A percentile compares a stretch with the other conserved stretches of the same genome.
Conservation (phyloP, 2,797 vertebrate genomes). For the Limnodromus scolopaceus region DNA sequence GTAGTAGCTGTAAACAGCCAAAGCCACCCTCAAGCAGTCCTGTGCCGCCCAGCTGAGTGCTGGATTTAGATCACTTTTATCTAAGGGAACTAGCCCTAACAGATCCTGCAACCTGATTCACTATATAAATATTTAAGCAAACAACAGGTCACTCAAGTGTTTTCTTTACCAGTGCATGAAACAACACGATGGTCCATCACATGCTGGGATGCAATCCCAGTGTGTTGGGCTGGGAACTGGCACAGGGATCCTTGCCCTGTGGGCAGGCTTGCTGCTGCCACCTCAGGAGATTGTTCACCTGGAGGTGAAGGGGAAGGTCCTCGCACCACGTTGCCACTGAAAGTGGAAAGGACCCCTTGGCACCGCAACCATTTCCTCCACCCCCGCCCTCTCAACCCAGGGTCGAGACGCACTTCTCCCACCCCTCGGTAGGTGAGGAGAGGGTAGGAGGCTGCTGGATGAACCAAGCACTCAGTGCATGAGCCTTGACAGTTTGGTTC, state of each 20-base stretch:
- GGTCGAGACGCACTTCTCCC: not conserved
- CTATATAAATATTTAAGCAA: slow-evolving; percentile 22
- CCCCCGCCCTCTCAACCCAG: not conserved
- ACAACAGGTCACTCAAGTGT: not conserved
- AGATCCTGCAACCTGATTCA: not conserved
- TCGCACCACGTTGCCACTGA: not conserved
- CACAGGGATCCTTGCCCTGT: not conserved
- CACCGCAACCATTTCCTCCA: not conserved
- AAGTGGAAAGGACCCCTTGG: not conserved
- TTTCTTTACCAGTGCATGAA: not conserved
- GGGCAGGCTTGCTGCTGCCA: not conserved
- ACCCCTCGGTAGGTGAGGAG: fast-evolving
- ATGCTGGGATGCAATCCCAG: not conserved
- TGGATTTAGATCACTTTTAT: not conserved
- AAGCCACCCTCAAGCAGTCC: not conserved
- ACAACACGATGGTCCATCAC: not conserved
- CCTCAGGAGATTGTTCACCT: fast-evolving
- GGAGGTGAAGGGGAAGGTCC: not conserved
- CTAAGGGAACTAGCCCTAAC: not conserved
- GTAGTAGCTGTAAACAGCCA: not conserved
- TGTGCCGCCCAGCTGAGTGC: not conserved
- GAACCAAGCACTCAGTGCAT: not conserved
- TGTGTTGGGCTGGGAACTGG: not conserved
- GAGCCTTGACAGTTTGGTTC: not conserved
- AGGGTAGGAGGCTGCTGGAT: not conserved